Percentiles rank a stretch among this genome's conserved stretches.
Evolutionary conservation across 2,888 invertebrate species (phyloP).

Genomic region (Ormyrus labotus): DNA sequence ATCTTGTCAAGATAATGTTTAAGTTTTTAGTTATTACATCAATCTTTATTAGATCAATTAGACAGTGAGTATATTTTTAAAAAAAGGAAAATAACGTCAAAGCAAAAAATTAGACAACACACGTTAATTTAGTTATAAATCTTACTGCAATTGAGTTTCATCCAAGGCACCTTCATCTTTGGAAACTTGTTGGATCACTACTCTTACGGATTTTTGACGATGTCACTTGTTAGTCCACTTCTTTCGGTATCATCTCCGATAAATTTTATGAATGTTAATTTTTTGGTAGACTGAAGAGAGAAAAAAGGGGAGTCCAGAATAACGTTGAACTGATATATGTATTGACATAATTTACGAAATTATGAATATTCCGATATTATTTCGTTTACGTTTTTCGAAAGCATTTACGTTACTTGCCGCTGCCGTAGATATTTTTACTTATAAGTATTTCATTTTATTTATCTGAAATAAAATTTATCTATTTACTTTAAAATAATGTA

Average conservation of each 20-base stretch:
- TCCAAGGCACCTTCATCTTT: conserved; percentile 36
- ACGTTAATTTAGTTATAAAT: neutral
- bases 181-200: conserved; percentile 15
- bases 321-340: neutral
- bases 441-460: too few species aligned
- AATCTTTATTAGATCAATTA: too few species aligned
- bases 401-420: too few species aligned
- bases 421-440: too few species aligned
- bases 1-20: too few species aligned
- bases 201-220: conserved; percentile 30
- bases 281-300: neutral
- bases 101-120: too few species aligned
- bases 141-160: conserved; percentile 27
- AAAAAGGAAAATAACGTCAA: too few species aligned
- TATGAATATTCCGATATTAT: neutral
- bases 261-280: conserved; percentile 11
- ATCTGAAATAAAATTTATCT: too few species aligned
- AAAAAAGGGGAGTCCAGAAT: neutral
- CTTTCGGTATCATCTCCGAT: conserved; percentile 32
- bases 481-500: too few species aligned
- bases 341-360: conserved; percentile 13
- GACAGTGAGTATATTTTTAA: too few species aligned
- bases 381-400: too few species aligned
- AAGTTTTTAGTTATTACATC: too few species aligned
- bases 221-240: conserved; percentile 12